These are phyloP conservation scores for Leucoraja ocellata DNA, from an alignment of 2,797 vertebrate species.

Conservation along the genomic window DNA sequence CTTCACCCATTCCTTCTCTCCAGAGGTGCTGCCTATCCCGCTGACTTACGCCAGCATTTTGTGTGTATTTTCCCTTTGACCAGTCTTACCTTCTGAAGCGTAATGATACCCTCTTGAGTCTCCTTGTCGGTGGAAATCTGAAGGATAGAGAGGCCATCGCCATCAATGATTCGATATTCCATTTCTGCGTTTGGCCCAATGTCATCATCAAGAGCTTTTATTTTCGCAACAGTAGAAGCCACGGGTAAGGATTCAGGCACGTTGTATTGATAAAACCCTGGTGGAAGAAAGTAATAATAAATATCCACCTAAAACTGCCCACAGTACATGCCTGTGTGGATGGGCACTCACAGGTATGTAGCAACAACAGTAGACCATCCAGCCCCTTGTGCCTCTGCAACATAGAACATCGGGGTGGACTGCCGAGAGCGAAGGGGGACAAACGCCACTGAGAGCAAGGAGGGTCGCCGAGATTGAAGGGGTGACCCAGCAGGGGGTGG, in stretches of 20 bases:
- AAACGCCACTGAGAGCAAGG: too few relatives aligned
- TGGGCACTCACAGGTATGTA: too few relatives aligned
- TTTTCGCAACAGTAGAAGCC: slow-evolving; percentile 78
- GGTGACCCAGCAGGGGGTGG: too few relatives aligned
- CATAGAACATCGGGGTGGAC: too few relatives aligned
- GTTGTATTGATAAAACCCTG: slow-evolving; percentile 84
- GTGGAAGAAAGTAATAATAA: slow-evolving; percentile 44
- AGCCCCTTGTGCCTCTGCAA: background rate
- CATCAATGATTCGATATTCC: slow-evolving; percentile 87
- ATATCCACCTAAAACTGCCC: background rate
- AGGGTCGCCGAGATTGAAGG: too few relatives aligned
- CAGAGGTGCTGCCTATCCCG: too few relatives aligned
- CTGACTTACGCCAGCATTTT: too few relatives aligned
- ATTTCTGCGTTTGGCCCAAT: slow-evolving; percentile 84
- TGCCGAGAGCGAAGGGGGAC: too few relatives aligned
- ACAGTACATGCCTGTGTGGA: background rate
- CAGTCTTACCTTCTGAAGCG: slow-evolving; percentile 74
- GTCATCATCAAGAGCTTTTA: slow-evolving; percentile 86
- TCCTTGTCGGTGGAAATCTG: slow-evolving; percentile 84
- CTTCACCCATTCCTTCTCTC: too few relatives aligned
- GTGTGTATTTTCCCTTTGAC: background rate
- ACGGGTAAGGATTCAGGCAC: slow-evolving; percentile 79
- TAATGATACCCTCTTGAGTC: slow-evolving; percentile 83
- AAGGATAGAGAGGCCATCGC: slow-evolving; percentile 75
- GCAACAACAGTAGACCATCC: background rate